Base-by-base conservation (phyloP, 2,113 vertebrate species). In the Paradoxurus hermaphroditus region DNA sequence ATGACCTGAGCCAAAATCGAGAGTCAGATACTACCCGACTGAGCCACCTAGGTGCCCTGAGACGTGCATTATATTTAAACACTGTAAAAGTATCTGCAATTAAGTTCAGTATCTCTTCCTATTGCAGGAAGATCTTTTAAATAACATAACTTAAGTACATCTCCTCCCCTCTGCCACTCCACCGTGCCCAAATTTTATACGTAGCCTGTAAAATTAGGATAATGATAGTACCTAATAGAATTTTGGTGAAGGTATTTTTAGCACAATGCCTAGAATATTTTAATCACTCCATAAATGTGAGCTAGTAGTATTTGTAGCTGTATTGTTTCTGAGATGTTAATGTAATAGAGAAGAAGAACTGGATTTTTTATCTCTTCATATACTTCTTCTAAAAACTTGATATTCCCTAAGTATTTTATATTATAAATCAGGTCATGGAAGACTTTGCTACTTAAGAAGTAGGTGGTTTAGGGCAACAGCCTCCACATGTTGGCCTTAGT, bases 271-370 rank as follows among this genome's bases (percentile, higher is more conserved):
- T 90, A 56, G 62, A 77, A 77, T 25, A 87, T 90, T 84, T 63
- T 96, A 81, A 90, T 59, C 14, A 70, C n/a, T 85, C 53, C 21
- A 6, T 86, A 59, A 88, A 27, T 78, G 7, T 78, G 41, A 92
- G 23, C 41, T 62, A 39, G 27, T 95, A 23, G 31, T 63, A 49
- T 8, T 67, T 36, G 31, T 91, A 84, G 2, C 41, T 62, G 25
- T 59, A 49, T n/a, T 96, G 39, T 72, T 96, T 93, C 84, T 90
- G 67, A 89, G 86, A 93, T 96, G 67, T 67, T 94, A 62, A 90
- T 79, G 46, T 68, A 95, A 65, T 29, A 91, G 39, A 31, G 34
- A 87, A 31, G 34, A 87, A 63, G 23, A 41, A 70, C 44, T 90
- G 3, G 10, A 67, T 89, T 85, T 95, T 70, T 68, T 86, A 31